Conservation (phyloP, 1,140 invertebrate species). For the Penaeus vannamei region DNA sequence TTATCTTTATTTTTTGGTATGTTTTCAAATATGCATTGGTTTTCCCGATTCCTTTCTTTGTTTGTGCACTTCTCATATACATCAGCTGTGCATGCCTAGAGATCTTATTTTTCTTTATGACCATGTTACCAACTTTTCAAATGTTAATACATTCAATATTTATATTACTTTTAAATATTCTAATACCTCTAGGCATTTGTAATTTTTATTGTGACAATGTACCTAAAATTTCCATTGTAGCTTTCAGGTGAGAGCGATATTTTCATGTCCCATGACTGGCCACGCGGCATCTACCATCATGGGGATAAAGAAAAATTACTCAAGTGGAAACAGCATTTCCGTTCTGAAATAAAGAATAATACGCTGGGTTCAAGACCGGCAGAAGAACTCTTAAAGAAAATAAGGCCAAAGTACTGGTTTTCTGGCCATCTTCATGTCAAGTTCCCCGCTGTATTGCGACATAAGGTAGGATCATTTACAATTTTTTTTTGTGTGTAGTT, state of each 20-base stretch:
- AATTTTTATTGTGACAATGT: not conserved
- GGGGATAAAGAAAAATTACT: conserved; percentile 86
- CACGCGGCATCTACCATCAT: conserved; percentile 87
- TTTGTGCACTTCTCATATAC: not conserved
- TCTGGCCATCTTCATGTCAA: conserved; percentile 97
- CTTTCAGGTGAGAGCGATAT: conserved; percentile 85
- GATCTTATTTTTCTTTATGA: not conserved
- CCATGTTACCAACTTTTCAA: not conserved
- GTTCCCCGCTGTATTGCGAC: conserved; percentile 89
- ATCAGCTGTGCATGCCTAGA: too few relatives aligned
- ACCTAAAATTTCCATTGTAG: conserved; percentile 73
- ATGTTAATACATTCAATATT: not conserved
- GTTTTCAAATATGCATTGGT: conserved; percentile 3
- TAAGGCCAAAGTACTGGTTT: conserved; percentile 96
- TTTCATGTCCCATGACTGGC: conserved; percentile 98
- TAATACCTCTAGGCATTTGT: not conserved
- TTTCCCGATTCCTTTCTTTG: not conserved
- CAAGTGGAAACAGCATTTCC: conserved; percentile 88
- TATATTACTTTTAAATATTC: not conserved
- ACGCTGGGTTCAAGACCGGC: conserved; percentile 87
- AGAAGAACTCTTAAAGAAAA: conserved; percentile 82
- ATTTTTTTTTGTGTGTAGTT: not conserved
- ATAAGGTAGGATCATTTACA: conserved; percentile 71
- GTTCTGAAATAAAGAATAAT: conserved; percentile 85
- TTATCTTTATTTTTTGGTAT: conserved; percentile 9